These are phyloP conservation scores for Meteorus sp. DNA, from an alignment of 1,140 invertebrate species.

Conservation along the genomic window DNA sequence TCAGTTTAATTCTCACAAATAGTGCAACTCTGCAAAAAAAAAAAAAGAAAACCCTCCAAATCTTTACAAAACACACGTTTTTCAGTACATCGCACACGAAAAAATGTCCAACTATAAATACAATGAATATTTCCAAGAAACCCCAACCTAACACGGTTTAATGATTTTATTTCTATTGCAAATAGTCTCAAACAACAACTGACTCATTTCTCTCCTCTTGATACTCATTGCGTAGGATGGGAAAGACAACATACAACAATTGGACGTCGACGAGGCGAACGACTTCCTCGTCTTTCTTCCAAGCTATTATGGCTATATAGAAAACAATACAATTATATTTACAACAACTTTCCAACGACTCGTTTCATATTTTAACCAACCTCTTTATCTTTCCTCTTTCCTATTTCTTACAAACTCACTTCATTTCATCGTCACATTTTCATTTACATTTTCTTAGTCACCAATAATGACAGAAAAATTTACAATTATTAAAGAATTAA, in stretches of 20 bases:
- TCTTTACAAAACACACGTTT: too few relatives aligned
- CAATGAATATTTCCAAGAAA: too few relatives aligned
- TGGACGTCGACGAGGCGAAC: conserved; percentile 12
- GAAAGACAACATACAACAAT: conserved; percentile 16
- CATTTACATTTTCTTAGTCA: too few relatives aligned
- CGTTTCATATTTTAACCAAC: background rate
- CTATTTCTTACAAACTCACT: too few relatives aligned
- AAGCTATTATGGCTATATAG: background rate
- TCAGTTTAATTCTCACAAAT: too few relatives aligned
- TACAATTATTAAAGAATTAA: too few relatives aligned
- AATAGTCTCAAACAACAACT: conserved; percentile 6
- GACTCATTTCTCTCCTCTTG: conserved; percentile 12
- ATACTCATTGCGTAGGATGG: conserved; percentile 20
- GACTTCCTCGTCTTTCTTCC: conserved; percentile 18
- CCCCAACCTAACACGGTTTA: too few relatives aligned
- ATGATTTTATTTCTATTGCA: conserved; percentile 8
- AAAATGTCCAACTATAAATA: too few relatives aligned
- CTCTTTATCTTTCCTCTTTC: background rate
- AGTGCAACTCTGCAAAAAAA: background rate
- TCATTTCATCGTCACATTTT: too few relatives aligned
- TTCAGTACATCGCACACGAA: too few relatives aligned
- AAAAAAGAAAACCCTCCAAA: too few relatives aligned
- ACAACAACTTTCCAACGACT: background rate
- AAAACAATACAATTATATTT: background rate
- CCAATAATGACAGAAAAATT: too few relatives aligned